Evolutionary conservation across 1,140 invertebrate genomes (phyloP), one percentile per base, ranked within the genome.

Genomic region (Manduca sexta): DNA sequence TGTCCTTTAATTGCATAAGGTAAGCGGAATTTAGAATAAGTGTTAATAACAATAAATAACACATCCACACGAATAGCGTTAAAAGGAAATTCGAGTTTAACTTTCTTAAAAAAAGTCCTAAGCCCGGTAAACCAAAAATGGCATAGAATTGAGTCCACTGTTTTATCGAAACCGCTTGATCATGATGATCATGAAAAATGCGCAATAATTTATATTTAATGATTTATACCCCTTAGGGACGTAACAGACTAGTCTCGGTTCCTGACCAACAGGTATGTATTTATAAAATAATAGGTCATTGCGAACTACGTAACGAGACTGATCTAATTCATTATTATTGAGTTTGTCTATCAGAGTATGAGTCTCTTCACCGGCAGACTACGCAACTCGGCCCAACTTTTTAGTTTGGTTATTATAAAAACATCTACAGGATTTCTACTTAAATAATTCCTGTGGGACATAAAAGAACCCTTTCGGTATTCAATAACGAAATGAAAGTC

Each of bases 401-500:
- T 31, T 7, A 42, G 46, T 10, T n/a, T 45, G 2, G 14, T 12
- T 26, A 49, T 45, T n/a, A 40, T 12, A 15, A 29, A n/a, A 3
- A 42, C 18, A 40, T 52, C 34, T 12, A 45, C 18, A 4, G 49
- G 51, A 57, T 60, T 49, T 50, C 68, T 44, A 52, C 71, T 74
- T 10, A 78, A 34, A 16, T 56, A 58, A 47, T 73, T 68, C 2
- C 69, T 64, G 35, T 70, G 59, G 5, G 45, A 14, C 58, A 69
- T 44, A 12, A 45, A 11, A 44, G 21, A 18, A 21, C 74, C 64
- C 52, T 64, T 41, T 38, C 78, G 44, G 55, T 87, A 80, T 31
- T 69, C 58, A 14, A 88, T 60, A 6, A 64, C 49, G 37, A 74
- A 79, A n/a, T 68, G 5, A 41, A 51, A 77, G 18, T 75, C 67